phyloP scores from a whole-genome alignment of 2,113 vertebrate genomes.

The Macaca nemestrina region DNA sequence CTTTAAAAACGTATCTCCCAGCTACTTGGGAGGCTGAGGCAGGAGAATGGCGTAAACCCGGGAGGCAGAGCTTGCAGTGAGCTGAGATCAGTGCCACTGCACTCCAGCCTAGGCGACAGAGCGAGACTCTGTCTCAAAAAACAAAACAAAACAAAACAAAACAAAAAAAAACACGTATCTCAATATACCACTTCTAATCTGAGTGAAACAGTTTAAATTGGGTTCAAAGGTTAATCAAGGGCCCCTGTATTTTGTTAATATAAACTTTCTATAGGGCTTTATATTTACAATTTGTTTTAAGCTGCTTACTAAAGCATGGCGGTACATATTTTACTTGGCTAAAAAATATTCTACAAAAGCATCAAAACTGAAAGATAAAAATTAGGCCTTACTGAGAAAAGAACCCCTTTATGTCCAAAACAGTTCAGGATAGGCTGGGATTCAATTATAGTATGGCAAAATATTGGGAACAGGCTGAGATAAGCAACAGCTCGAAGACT shows the following conservation, averaged over 20 bases:
- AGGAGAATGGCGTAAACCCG: no score
- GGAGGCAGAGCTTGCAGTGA: no score
- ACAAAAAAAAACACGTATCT: background rate
- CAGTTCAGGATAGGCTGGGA: background rate
- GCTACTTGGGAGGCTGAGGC: no score
- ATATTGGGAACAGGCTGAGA: background rate
- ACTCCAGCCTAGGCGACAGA: no score
- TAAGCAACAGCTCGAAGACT: background rate
- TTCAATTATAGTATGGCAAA: background rate
- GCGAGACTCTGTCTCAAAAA: no score
- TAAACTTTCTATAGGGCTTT: background rate
- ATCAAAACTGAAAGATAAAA: slow-evolving; percentile 48
- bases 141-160: no score
- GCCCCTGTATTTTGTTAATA: background rate
- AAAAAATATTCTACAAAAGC: background rate
- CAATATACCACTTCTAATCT: background rate
- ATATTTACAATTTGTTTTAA: slow-evolving; percentile 17
- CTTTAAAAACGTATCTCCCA: background rate
- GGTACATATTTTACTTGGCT: background rate
- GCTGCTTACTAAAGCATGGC: background rate
- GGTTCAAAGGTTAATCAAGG: background rate
- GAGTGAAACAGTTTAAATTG: slow-evolving; percentile 7
- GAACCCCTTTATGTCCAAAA: background rate
- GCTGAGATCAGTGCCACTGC: no score
- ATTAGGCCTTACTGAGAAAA: background rate